These are phyloP conservation scores for Azemiops feae DNA, from an alignment of 2,113 vertebrate species.

Conservation along the genomic window DNA sequence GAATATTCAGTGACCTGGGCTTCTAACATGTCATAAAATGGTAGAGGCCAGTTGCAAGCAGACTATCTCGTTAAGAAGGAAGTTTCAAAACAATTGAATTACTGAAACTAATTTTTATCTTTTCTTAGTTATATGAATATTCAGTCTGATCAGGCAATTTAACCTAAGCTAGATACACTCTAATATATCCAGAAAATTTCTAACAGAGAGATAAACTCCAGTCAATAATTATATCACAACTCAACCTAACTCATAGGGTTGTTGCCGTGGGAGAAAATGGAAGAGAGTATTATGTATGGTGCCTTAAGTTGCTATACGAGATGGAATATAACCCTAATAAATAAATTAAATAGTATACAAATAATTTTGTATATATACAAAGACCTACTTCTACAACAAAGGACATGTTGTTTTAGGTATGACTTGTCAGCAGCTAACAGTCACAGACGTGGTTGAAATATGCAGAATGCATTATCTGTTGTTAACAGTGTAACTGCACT, in stretches of 20 bases:
- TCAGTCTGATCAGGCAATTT: not conserved
- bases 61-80: not conserved
- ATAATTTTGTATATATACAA: too few relatives aligned
- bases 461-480: not conserved
- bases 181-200: not conserved
- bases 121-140: not conserved
- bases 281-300: not conserved
- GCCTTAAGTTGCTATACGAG: not conserved
- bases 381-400: not conserved
- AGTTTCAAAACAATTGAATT: not conserved
- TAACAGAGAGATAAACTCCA: not conserved
- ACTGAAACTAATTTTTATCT: not conserved
- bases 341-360: too few relatives aligned
- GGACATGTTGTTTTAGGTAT: not conserved
- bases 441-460: not conserved
- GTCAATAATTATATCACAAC: not conserved
- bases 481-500: not conserved
- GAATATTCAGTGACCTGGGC: not conserved
- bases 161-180: not conserved
- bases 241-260: not conserved
- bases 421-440: not conserved
- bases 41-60: not conserved
- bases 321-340: too few relatives aligned
- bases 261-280: not conserved
- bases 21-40: not conserved